These are phyloP conservation scores for Calypte anna DNA, from an alignment of 2,113 vertebrate species.

Conservation along the genomic window DNA sequence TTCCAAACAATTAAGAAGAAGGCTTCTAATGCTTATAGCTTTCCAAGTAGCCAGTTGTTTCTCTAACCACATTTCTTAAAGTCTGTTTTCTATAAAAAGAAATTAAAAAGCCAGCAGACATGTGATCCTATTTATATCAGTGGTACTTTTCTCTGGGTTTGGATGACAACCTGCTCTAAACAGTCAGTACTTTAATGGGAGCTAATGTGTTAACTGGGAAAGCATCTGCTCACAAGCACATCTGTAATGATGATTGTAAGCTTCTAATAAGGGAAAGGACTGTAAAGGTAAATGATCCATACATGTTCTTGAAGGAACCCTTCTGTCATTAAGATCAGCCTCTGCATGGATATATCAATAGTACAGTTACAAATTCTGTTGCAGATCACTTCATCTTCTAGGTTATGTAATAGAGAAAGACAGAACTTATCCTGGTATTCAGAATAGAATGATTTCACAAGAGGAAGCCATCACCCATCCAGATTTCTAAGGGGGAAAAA, in stretches of 20 bases:
- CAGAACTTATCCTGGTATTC: background rate
- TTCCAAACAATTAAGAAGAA: background rate
- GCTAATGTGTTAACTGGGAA: constrained; percentile 37
- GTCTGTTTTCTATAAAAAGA: background rate
- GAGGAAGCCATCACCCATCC: background rate
- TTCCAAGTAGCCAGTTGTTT: background rate
- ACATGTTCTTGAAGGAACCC: constrained; percentile 13
- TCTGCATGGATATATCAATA: constrained; percentile 41
- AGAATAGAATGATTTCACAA: background rate
- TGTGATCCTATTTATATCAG: background rate
- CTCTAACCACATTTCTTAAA: background rate
- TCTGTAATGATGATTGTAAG: constrained; percentile 27
- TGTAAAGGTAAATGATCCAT: constrained; percentile 47
- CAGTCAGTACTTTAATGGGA: background rate
- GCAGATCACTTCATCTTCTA: constrained; percentile 50
- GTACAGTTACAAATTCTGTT: constrained; percentile 43
- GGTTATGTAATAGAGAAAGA: constrained; percentile 14
- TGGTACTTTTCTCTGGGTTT: background rate
- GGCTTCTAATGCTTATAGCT: background rate
- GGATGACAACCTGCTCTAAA: background rate
- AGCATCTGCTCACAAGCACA: constrained; percentile 14
- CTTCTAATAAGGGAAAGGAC: constrained; percentile 29
- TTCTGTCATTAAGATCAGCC: constrained; percentile 21
- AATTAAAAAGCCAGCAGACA: background rate
- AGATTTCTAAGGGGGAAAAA: background rate